Evolutionary conservation across 2,797 vertebrate genomes (phyloP).

Genomic region (Simalia tracyae): DNA sequence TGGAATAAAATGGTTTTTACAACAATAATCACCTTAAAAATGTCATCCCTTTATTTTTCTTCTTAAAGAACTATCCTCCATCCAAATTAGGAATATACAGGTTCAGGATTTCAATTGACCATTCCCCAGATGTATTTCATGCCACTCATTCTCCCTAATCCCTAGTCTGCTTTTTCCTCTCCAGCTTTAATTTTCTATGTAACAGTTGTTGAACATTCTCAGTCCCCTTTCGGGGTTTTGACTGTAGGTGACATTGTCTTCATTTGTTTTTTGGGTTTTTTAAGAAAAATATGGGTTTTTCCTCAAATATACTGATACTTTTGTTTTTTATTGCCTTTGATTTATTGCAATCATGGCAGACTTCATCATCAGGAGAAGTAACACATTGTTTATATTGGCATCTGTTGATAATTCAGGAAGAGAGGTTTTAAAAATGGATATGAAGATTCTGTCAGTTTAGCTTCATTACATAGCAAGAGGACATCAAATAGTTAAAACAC

Average conservation of each 20-base stretch:
- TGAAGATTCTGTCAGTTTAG: background rate
- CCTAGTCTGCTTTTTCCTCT: background rate
- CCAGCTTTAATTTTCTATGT: background rate
- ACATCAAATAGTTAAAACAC: background rate
- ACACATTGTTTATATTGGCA: background rate
- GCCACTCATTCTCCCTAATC: background rate
- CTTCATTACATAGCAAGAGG: background rate
- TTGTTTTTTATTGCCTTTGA: background rate
- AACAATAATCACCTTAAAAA: no score
- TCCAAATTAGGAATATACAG: background rate
- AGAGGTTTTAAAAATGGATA: background rate
- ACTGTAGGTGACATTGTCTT: no score
- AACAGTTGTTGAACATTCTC: background rate
- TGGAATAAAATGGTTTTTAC: no score
- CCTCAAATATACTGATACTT: background rate
- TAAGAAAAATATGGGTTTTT: background rate
- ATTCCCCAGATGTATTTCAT: background rate
- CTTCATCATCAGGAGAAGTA: background rate
- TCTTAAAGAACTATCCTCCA: background rate
- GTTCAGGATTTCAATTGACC: background rate
- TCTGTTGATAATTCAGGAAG: background rate
- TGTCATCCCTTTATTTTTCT: background rate
- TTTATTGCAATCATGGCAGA: background rate
- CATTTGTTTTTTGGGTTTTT: background rate
- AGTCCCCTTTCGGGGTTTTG: background rate